A percentile compares a stretch with the other conserved stretches of the same genome.
Evolutionary conservation across 35 echinoderm and acorn worm species (phyloP).

Genomic region (Heliocidaris erythrogramma): DNA sequence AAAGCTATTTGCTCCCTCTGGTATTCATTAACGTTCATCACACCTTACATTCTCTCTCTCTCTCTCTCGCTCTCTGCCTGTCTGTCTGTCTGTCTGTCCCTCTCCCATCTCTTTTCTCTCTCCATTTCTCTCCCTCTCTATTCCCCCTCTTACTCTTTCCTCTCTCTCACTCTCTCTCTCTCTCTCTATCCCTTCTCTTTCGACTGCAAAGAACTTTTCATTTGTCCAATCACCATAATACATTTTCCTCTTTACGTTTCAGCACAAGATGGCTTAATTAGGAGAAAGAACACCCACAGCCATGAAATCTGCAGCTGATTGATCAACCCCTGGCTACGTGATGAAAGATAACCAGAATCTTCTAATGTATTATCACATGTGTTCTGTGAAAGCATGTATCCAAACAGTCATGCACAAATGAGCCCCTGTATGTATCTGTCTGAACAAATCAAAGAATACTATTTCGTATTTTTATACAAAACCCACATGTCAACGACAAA

Average conservation of each 20-base stretch:
- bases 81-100: too few relatives aligned
- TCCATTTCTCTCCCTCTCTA: not conserved
- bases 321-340: not conserved
- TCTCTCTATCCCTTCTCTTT: not conserved
- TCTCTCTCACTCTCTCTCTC: not conserved
- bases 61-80: too few relatives aligned
- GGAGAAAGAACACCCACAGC: not conserved
- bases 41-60: too few relatives aligned
- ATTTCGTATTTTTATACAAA: too few relatives aligned
- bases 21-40: too few relatives aligned
- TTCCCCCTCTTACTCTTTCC: not conserved
- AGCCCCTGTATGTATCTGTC: not conserved
- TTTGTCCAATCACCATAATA: not conserved
- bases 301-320: not conserved
- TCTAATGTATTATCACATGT: constrained; percentile 8
- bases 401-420: not conserved
- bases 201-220: too few relatives aligned
- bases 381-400: not conserved
- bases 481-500: too few relatives aligned
- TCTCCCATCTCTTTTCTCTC: not conserved
- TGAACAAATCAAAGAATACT: too few relatives aligned
- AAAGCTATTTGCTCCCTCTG: too few relatives aligned
- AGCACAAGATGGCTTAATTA: not conserved
- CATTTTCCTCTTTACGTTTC: not conserved
- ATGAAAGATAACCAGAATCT: not conserved